phyloP scores from a whole-genome alignment of 53 echinoderm and acorn worm genomes.

The Mesocentrotus franciscanus region DNA sequence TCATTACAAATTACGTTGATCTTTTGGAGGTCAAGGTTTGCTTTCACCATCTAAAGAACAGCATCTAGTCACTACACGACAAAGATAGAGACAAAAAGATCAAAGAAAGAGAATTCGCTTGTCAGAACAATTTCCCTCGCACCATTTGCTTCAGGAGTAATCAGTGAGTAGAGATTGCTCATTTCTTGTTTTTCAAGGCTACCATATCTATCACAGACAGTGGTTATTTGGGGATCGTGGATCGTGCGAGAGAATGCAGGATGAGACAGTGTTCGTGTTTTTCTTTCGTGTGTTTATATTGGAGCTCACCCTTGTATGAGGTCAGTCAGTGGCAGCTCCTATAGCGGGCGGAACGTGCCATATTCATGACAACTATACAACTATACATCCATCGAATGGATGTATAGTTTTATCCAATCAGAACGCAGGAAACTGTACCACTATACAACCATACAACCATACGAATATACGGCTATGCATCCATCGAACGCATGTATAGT shows the following conservation, averaged over 20 bases:
- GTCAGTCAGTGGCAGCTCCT: too few species aligned
- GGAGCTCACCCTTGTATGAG: background rate
- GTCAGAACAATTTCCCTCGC: slow-evolving; percentile 1
- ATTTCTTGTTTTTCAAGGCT: slow-evolving; percentile 27
- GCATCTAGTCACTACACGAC: background rate
- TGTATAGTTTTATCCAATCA: too few species aligned
- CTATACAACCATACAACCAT: too few species aligned
- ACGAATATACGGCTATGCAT: too few species aligned
- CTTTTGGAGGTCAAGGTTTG: background rate
- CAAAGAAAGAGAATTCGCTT: background rate
- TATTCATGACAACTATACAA: too few species aligned
- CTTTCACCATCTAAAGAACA: background rate
- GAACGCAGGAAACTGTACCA: too few species aligned
- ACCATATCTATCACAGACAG: background rate
- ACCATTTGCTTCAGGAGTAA: background rate
- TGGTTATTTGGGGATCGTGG: background rate
- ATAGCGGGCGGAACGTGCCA: too few species aligned
- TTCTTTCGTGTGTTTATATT: slow-evolving; percentile 12
- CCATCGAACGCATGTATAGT: too few species aligned
- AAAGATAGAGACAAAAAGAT: background rate
- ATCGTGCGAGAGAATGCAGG: background rate
- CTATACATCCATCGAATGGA: too few species aligned
- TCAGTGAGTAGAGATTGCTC: background rate
- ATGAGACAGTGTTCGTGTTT: background rate
- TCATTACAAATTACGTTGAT: background rate